Evolutionary conservation across 2,113 vertebrate genomes (phyloP), one percentile per base, ranked within the genome.

Genomic region (Litocranius walleri): DNA sequence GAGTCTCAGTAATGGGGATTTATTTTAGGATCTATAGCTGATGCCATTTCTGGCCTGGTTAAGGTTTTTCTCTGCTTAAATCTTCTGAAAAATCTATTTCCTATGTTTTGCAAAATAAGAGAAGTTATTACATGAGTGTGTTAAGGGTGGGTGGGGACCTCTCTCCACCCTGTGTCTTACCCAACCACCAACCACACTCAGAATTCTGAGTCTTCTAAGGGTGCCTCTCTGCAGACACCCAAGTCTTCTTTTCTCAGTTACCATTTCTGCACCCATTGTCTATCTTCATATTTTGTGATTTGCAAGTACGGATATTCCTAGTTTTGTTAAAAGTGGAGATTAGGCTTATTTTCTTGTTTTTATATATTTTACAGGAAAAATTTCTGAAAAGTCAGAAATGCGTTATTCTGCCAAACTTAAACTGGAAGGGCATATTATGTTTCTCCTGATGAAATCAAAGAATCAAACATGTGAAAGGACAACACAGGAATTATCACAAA

Each of bases 1-100:
- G 19, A 45, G 3, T 11, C 8, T 30, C 6, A 12, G 19, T 48
- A 3, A 48, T 0, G 71, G 1, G 21, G 2, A 17, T 3, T 21
- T 17, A 2, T 11, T 27, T 27, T 43, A 5, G 36, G 19, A 9
- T 16, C 21, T 17, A 3, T 6, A 4, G 30, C 40, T n/a, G 5
- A 33, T 27, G 40, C 14, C 36, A 11, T 84, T 43, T 85, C 54
- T 29, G 54, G 8, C 7, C 54, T 59, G 82, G 14, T 59, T 27
- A 57, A 57, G 10, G 7, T 10, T 61, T 43, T 13, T 48, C 54
- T 16, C 29, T 45, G 12, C 3, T 12, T n/a, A 25, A 33, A 23
- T 27, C 54, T 48, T 33, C 19, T 27, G 89, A 85, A 43, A 29
- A 82, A 61, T 8, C 8, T n/a, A 3, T 33, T 27, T 59, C 25